These are phyloP conservation scores for Macrophya annulata DNA, from an alignment of 2,888 invertebrate species.

Conservation along the genomic window DNA sequence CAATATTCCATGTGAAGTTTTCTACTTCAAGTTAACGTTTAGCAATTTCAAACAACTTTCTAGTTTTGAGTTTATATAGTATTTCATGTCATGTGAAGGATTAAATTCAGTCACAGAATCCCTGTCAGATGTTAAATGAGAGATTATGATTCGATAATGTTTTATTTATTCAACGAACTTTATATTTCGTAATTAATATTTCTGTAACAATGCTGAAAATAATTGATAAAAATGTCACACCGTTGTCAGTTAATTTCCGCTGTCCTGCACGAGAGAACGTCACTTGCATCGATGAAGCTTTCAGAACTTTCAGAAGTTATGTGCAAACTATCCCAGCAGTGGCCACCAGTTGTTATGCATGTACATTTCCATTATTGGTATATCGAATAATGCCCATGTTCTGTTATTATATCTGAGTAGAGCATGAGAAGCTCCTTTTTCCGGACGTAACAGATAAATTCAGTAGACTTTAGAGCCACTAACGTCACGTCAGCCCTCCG, in stretches of 20 bases:
- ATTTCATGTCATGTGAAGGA: too few species aligned
- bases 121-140: too few species aligned
- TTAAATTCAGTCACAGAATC: too few species aligned
- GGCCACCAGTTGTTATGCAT: background rate
- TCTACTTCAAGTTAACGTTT: background rate
- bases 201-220: too few species aligned
- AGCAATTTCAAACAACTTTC: background rate
- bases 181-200: too few species aligned
- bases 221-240: too few species aligned
- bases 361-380: slow-evolving; percentile 13
- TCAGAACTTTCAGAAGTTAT: background rate
- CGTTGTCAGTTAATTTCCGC: too few species aligned
- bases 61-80: background rate
- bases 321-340: background rate
- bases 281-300: background rate
- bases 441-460: background rate
- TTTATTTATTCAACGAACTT: too few species aligned
- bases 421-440: background rate
- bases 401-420: background rate
- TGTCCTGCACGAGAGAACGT: background rate
- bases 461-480: background rate
- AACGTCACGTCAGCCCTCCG: background rate
- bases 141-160: too few species aligned
- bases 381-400: background rate
- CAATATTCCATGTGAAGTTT: background rate